Base-by-base conservation (phyloP, 2,888 invertebrate genomes). In the Autographa gamma region DNA sequence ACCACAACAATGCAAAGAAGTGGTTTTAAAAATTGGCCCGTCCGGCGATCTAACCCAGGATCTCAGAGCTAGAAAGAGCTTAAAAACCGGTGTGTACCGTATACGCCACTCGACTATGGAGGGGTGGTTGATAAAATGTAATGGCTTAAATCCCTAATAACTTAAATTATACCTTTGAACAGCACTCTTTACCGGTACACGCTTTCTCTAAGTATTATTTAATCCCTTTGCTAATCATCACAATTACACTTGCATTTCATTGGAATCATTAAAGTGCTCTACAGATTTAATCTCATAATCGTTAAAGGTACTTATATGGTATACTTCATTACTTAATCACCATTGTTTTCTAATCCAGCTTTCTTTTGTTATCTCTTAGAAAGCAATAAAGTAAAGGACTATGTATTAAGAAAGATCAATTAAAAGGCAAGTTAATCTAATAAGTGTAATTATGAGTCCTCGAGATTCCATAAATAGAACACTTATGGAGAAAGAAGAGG, bases 311-410 rank as follows among this genome's bases (percentile, higher is more conserved):
- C 58, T 66, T 52, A 54, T 32, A n/a, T 5, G 16, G 63, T 48
- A 25, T 25, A 62, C 18, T 54, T 43, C 13, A 62, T 65, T 11
- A 61, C 31, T 43, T 43, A 59, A 54, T 56, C 38, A 65, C 59
- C 14, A 48, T 60, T 11, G 63, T 72, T 8, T 59, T 67, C n/a
- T 63, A 68, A 77, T 76, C 67, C 56, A 63, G 66, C 1, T 13
- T 25, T 56, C 3, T 7, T 19, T 25, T 56, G 54, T 56, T 56
- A 56, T 56, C 54, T 13, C 13, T 19, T 13, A 56, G 25, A 56
- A 56, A 56, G 54, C 19, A 25, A 19, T 56, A 13, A 25, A 25
- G 25, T 25, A 25, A 25, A 25, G 25, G 25, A 25, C 25, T 25
- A 25, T 25, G 25, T 25, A 25, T 11, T 2, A 13, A 4, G 11